Evolutionary conservation across 2,113 vertebrate species (phyloP), one percentile per base, ranked within the genome.

Genomic region (Sebastes schlegelii): DNA sequence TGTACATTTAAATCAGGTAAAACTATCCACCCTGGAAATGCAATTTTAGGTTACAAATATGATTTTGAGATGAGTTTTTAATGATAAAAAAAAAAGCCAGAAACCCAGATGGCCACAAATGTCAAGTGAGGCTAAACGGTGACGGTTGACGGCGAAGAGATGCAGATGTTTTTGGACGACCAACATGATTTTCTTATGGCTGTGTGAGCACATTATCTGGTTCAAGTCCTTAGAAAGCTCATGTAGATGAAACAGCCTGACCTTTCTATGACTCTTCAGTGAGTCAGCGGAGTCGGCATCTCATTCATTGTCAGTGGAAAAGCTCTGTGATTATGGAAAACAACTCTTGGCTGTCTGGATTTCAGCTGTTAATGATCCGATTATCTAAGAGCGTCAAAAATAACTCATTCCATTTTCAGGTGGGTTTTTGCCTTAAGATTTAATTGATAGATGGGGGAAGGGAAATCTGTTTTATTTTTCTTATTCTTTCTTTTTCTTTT

Each of bases 381-480:
- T 78, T 46, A 74, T 79, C 61, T 23, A n/a, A 66, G 54, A 70
- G 49, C 63, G 40, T 60, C 26, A 23, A 60, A 87, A 82, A 80
- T 66, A 82, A 70, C 66, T 67, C 54, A n/a, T 77, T 89, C 55
- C 71, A 43, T 70, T 82, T 87, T 74, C 74, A 84, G 65, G 78
- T 80, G 73, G 70, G 5, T 77, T 67, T 86, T 89, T 82, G 58
- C 74, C 43, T 60, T 26, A 65, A 89, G 79, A 74, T 90, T 81
- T 77, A 85, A 87, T 76, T 74, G 45, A 70, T 52, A 68, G 10
- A 54, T 40, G n/a, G 45, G 26, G 42, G 43, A 58, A 19, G 13
- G 19, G 13, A 61, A 61, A 52, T 57, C 1, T 9, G 3, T 67
- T 78, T 61, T 12, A 23, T 46, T 42, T 8, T 13, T 46, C 4